Conservation (phyloP, 2,888 invertebrate genomes). For the Dicranocentrus wangi region DNA sequence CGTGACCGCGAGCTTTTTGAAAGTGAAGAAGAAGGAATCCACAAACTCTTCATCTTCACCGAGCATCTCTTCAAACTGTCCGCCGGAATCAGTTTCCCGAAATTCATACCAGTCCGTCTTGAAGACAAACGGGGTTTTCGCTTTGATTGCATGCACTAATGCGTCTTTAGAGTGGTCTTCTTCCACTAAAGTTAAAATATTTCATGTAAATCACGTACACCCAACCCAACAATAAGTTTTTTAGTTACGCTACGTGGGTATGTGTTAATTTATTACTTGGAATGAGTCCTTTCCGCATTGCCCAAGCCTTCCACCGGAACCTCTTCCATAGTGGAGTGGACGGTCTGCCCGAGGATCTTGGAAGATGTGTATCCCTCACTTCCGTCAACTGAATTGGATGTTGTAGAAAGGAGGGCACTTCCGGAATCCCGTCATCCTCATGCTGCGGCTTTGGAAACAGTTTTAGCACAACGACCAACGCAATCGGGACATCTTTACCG, state of each 20-base stretch:
- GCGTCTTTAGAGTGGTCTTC: conserved; percentile 21
- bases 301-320: conserved; percentile 71
- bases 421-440: conserved; percentile 14
- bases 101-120: conserved; percentile 57
- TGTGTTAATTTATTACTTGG: conserved; percentile 33
- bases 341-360: conserved; percentile 39
- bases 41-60: conserved; percentile 28
- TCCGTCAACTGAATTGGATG: conserved; percentile 65
- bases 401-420: conserved; percentile 45
- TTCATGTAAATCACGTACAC: neutral
- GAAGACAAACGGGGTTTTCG: conserved; percentile 56
- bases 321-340: conserved; percentile 68
- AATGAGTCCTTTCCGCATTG: conserved; percentile 68
- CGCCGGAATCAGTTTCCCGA: neutral
- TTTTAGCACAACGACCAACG: conserved; percentile 54
- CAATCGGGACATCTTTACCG: conserved; percentile 58
- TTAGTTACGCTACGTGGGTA: neutral
- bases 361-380: conserved; percentile 50
- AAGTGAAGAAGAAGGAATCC: conserved; percentile 13
- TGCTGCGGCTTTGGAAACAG: conserved; percentile 42
- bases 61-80: conserved; percentile 7
- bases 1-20: too few relatives aligned
- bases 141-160: conserved; percentile 51
- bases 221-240: too few relatives aligned
- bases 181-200: conserved; percentile 18